Evolutionary conservation across 2,797 vertebrate genomes (phyloP), one percentile per base, ranked within the genome.

Genomic region (Erethizon dorsatum): DNA sequence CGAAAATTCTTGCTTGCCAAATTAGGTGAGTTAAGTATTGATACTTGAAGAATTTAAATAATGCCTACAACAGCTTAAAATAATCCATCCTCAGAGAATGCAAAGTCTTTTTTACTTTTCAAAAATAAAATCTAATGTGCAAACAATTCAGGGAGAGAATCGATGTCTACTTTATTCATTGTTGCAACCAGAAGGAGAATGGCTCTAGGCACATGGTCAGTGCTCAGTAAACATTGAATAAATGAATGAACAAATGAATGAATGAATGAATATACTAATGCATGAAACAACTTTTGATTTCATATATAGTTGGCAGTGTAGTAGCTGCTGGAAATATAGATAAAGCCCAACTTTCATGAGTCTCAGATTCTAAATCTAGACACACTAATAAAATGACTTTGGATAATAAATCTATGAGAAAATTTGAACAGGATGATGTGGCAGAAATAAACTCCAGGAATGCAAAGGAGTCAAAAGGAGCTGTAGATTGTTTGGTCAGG

Each of bases 31-130:
- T 88, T 69, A 59, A 4, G 61, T 85, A 71, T 6, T 61, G 26
- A 67, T 52, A 67, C 56, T 78, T 75, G 93, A 22, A 87, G 69
- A 33, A 52, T 88, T 83, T 65, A 86, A 75, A 31, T 78, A 95
- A 78, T 94, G 84, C 69, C 41, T 80, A 73, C 14, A 75, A 73
- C 56, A 13, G 6, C 69, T 93, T 90, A 78, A 94, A 96, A 86
- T 57, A 88, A 45, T 11, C 31, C 18, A 24, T 69, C 12, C 10
- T 26, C 57, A 52, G 22, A 20, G 37, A 69, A 79, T 65, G 2
- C 3, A 63, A 83, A 37, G 11, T 52, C 18, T 78, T 45, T 41
- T 67, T 65, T 41, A 87, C 45, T 75, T 96, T 92, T 56, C 0
- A 50, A 91, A 31, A 57, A 75, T 71, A 94, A 91, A 56, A 71